These are phyloP conservation scores for Solenodon paradoxus DNA, from an alignment of 2,113 vertebrate genomes.

Conservation along the genomic window DNA sequence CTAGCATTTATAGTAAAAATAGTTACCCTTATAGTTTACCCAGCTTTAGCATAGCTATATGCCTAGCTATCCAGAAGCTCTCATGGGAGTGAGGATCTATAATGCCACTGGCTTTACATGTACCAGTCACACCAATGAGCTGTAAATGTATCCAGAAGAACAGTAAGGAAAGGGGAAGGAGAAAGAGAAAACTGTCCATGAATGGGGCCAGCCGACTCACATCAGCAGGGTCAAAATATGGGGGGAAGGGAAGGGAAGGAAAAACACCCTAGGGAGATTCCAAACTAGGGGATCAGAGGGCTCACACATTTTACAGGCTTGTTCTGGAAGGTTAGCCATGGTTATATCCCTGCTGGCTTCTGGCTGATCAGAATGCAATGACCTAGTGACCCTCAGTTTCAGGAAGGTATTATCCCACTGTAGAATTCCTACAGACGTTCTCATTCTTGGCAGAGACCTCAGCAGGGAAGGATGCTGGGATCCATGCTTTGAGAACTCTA, in stretches of 20 bases:
- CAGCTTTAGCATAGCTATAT: too few species aligned
- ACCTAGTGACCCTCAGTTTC: background rate
- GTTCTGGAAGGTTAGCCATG: background rate
- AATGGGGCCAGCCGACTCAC: background rate
- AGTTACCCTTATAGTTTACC: too few species aligned
- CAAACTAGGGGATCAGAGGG: background rate
- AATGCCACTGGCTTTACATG: background rate
- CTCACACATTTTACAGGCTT: background rate
- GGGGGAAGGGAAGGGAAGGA: background rate
- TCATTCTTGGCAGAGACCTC: background rate
- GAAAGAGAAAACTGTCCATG: background rate
- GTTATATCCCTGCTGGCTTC: background rate
- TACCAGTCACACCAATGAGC: background rate
- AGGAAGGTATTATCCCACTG: background rate
- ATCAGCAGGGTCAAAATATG: background rate
- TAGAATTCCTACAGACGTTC: conserved; percentile 24
- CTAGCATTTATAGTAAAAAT: background rate
- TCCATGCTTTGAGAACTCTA: background rate
- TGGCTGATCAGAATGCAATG: background rate
- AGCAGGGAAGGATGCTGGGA: background rate
- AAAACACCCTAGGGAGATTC: background rate
- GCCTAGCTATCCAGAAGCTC: too few species aligned
- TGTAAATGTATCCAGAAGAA: background rate
- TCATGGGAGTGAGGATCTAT: rapidly evolving
- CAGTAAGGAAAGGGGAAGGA: background rate